These are phyloP conservation scores for Tangara arthus DNA, from an alignment of 2,797 vertebrate species.

Conservation along the genomic window DNA sequence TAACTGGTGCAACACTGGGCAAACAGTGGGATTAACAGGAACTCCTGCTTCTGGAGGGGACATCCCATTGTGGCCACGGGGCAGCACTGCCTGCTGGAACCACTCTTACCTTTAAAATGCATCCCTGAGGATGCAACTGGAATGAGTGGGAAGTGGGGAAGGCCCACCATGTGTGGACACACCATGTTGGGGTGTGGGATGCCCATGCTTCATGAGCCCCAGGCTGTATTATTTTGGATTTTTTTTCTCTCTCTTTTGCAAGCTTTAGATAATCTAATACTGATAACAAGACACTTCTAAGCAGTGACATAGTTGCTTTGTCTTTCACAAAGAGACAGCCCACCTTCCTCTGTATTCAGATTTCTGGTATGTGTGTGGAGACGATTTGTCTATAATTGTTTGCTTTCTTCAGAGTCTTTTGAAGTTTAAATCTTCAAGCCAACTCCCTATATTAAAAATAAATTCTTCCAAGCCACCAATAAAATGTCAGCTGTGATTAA, in stretches of 20 bases:
- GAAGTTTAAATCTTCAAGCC: constrained; percentile 56
- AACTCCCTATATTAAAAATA: constrained; percentile 63
- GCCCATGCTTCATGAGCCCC: rapidly evolving
- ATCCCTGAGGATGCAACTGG: not conserved
- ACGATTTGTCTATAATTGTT: constrained; percentile 30
- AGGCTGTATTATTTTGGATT: not conserved
- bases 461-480: constrained; percentile 62
- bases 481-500: constrained; percentile 59
- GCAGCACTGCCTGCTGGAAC: not conserved
- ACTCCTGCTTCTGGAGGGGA: not conserved
- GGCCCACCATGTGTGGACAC: not conserved
- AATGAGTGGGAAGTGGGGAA: not conserved
- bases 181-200: not conserved
- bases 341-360: not conserved
- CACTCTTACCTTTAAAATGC: too few relatives aligned
- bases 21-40: not conserved
- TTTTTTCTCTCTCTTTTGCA: not conserved
- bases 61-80: rapidly evolving
- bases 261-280: not conserved
- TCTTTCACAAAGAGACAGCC: not conserved
- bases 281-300: not conserved
- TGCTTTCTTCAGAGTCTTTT: constrained; percentile 49
- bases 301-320: not conserved
- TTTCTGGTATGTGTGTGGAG: constrained; percentile 13
- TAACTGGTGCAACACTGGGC: not conserved